Evolutionary conservation across 2,888 invertebrate species (phyloP).

Genomic region (Camponotus fellah): DNA sequence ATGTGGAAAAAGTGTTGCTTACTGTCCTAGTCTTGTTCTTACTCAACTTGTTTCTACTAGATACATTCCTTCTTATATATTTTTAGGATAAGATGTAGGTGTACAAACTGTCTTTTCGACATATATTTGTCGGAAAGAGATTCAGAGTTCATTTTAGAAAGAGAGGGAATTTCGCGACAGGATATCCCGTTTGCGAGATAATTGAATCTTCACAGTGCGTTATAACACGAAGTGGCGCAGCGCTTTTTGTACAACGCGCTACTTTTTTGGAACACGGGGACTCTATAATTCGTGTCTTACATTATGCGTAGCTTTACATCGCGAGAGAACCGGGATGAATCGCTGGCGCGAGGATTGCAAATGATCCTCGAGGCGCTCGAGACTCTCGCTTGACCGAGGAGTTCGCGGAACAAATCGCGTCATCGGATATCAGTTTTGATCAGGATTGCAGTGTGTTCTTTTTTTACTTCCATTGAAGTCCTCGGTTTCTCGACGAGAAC

Average conservation of each 20-base stretch:
- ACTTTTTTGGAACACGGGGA: not conserved
- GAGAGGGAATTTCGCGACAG: not conserved
- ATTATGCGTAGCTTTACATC: not conserved
- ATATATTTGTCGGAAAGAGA: not conserved
- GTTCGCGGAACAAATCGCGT: not conserved
- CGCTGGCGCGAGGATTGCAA: slow-evolving; percentile 7
- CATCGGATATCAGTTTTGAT: slow-evolving; percentile 17
- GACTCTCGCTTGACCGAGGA: not conserved
- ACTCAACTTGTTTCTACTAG: slow-evolving; percentile 73
- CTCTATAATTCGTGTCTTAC: not conserved
- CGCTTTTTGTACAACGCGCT: slow-evolving; percentile 3
- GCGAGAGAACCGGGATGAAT: not conserved
- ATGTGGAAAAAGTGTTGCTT: slow-evolving; percentile 83
- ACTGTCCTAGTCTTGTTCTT: slow-evolving; percentile 80
- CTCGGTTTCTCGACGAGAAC: slow-evolving; percentile 28
- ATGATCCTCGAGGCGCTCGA: not conserved
- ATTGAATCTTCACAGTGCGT: slow-evolving; percentile 41
- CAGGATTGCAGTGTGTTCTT: not conserved
- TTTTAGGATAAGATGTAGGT: not conserved
- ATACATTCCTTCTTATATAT: slow-evolving; percentile 60
- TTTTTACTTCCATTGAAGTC: not conserved
- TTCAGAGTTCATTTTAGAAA: not conserved
- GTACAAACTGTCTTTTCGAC: not conserved
- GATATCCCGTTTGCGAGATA: slow-evolving; percentile 10
- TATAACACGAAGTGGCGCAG: slow-evolving; percentile 24